Evolutionary conservation across 2,888 invertebrate species (phyloP).

Genomic region (Spisula solida): DNA sequence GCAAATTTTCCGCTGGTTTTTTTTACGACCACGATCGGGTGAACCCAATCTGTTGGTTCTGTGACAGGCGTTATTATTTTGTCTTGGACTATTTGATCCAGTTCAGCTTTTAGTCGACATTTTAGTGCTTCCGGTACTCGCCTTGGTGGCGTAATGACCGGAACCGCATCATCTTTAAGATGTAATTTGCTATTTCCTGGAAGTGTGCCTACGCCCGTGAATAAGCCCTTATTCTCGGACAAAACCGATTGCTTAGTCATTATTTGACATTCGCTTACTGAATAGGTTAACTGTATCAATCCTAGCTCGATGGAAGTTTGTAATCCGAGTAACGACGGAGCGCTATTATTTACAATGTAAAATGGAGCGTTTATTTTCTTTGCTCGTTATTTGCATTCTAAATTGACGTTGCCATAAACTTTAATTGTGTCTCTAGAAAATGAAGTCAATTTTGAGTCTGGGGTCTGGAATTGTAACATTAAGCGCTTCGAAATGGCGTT

Average conservation of each 20-base stretch:
- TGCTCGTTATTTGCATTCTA: neutral
- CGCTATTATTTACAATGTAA: slow-evolving; percentile 35
- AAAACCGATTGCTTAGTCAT: slow-evolving; percentile 36
- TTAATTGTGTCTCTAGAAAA: slow-evolving; percentile 37
- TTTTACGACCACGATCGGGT: slow-evolving; percentile 34
- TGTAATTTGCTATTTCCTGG: slow-evolving; percentile 49
- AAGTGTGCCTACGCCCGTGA: slow-evolving; percentile 52
- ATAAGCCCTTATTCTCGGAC: slow-evolving; percentile 44
- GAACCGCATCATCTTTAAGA: slow-evolving; percentile 27
- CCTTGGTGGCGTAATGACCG: slow-evolving; percentile 39
- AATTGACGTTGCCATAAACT: slow-evolving; percentile 30
- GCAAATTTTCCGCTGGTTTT: slow-evolving; percentile 37
- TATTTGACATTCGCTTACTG: slow-evolving; percentile 26
- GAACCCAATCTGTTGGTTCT: slow-evolving; percentile 34
- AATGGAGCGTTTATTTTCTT: too few species aligned
- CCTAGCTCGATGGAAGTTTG: too few species aligned
- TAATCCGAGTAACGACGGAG: slow-evolving; percentile 48
- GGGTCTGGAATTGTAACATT: slow-evolving; percentile 14
- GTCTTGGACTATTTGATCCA: slow-evolving; percentile 35
- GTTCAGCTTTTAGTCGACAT: slow-evolving; percentile 25
- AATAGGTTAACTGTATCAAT: slow-evolving; percentile 45
- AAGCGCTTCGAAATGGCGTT: slow-evolving; percentile 17
- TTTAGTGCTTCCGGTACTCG: slow-evolving; percentile 37
- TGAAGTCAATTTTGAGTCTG: slow-evolving; percentile 28
- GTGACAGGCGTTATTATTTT: slow-evolving; percentile 26